These are phyloP conservation scores for Ochotona curzoniae DNA, from an alignment of 2,113 vertebrate species.

Conservation along the genomic window DNA sequence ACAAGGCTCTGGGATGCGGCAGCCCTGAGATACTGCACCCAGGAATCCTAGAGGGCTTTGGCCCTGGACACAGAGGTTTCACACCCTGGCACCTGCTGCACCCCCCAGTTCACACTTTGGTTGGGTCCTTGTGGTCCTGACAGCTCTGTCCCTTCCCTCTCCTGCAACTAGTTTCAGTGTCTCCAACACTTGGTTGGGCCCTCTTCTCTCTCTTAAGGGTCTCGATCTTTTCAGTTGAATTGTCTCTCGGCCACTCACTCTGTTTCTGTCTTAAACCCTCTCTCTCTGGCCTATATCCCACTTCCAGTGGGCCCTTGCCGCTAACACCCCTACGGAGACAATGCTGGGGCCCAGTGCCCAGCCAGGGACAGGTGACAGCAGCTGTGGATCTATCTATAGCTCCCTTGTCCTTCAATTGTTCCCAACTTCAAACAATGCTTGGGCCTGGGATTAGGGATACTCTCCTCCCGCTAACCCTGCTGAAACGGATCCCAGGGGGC, in stretches of 20 bases:
- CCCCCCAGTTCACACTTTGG: not conserved
- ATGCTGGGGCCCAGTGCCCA: conserved; percentile 87
- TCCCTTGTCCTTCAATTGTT: conserved; percentile 88
- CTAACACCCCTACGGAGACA: conserved; percentile 85
- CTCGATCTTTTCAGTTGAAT: conserved; percentile 14
- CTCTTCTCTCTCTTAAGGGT: not conserved
- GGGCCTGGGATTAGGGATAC: conserved; percentile 75
- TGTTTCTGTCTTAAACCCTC: conserved; percentile 18
- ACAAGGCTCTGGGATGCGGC: not conserved
- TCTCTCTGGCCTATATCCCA: conserved; percentile 12
- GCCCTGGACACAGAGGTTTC: too few species aligned
- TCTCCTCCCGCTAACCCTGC: not conserved
- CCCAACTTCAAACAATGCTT: conserved; percentile 88
- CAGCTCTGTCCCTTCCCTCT: not conserved
- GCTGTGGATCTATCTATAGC: conserved; percentile 89
- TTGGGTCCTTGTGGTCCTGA: not conserved
- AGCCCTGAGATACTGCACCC: not conserved
- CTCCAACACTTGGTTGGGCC: not conserved
- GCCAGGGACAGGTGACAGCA: conserved; percentile 87
- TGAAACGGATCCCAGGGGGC: conserved; percentile 55
- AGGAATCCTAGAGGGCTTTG: too few species aligned
- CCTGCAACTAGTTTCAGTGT: not conserved
- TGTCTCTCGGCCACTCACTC: not conserved
- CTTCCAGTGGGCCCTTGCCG: conserved; percentile 37
- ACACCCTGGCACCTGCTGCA: not conserved